Percentiles rank a stretch among this genome's conserved stretches.
phyloP scores from a whole-genome alignment of 1,140 invertebrate genomes.

The Drosophila funebris region DNA sequence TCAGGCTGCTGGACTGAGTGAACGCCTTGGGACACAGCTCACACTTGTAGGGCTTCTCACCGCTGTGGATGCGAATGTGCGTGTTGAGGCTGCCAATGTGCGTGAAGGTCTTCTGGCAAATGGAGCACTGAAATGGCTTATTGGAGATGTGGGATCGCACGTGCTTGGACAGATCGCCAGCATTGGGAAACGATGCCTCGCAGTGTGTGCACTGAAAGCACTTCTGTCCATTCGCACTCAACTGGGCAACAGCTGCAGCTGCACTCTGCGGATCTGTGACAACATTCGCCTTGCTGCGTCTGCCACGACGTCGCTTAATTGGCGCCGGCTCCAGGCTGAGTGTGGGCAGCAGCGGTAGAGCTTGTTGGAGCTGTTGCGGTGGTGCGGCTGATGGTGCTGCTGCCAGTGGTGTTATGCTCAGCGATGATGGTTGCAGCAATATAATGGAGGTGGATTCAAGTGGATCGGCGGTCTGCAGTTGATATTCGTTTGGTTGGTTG shows the following conservation, averaged over 20 bases:
- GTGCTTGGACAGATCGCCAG: constrained; percentile 86
- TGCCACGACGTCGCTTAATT: constrained; percentile 67
- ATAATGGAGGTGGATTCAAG: constrained; percentile 77
- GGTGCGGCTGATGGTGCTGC: background rate
- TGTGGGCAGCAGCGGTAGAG: background rate
- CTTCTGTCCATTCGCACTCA: constrained; percentile 51
- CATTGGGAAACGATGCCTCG: constrained; percentile 86
- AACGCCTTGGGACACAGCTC: constrained; percentile 86
- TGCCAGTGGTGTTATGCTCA: constrained; percentile 46
- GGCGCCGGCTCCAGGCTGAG: constrained; percentile 29
- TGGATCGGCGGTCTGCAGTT: constrained; percentile 54
- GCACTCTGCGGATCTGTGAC: constrained; percentile 22
- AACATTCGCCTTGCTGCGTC: constrained; percentile 60
- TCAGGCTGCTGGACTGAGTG: constrained; percentile 88
- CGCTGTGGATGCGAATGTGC: constrained; percentile 92
- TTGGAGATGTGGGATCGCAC: constrained; percentile 85
- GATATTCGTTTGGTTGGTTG: constrained; percentile 50
- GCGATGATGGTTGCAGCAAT: constrained; percentile 46
- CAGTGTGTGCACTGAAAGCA: constrained; percentile 86
- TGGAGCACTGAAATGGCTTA: constrained; percentile 84
- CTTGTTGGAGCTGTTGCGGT: background rate
- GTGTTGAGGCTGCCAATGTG: constrained; percentile 92
- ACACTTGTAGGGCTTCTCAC: constrained; percentile 83
- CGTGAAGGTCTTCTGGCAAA: constrained; percentile 85
- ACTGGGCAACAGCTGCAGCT: constrained; percentile 27